These are phyloP conservation scores for Montipora foliosa DNA, from an alignment of 64 coral and sea anemone genomes.

Conservation along the genomic window DNA sequence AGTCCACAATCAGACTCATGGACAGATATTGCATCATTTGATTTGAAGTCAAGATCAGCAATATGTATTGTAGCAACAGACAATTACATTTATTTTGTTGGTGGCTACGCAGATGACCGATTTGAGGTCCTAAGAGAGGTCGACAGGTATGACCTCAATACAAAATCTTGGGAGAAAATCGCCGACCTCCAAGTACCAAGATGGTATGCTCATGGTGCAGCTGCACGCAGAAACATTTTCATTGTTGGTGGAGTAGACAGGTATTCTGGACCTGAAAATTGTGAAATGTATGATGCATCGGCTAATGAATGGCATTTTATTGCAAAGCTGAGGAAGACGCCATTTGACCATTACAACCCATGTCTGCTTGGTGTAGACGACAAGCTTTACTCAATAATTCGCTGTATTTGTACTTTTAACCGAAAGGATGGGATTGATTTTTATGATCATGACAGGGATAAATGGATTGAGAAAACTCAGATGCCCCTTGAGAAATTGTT, in stretches of 20 bases:
- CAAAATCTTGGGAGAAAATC: constrained; percentile 12
- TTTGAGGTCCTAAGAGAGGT: neutral
- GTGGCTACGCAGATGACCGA: neutral
- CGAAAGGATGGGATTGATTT: constrained; percentile 8
- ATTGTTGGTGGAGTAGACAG: neutral
- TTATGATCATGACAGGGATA: neutral
- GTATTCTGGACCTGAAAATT: neutral
- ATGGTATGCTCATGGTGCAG: neutral
- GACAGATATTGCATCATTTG: constrained; percentile 15
- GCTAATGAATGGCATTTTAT: constrained; percentile 7
- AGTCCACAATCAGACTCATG: neutral
- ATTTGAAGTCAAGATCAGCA: neutral
- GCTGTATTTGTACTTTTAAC: neutral
- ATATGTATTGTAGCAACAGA: constrained; percentile 12
- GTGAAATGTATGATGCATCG: neutral
- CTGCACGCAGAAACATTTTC: neutral
- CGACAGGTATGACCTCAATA: neutral
- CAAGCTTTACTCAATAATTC: constrained; percentile 14
- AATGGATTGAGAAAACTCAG: constrained; percentile 6
- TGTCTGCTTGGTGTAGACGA: neutral
- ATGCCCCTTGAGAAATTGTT: neutral
- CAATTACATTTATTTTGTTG: constrained; percentile 22
- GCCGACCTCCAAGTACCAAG: neutral
- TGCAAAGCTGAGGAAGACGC: neutral
- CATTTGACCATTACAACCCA: neutral